Percentiles rank a stretch among this genome's conserved stretches.
These are phyloP conservation scores for Geococcyx californianus DNA, from an alignment of 2,113 vertebrate species.

Conservation along the genomic window DNA sequence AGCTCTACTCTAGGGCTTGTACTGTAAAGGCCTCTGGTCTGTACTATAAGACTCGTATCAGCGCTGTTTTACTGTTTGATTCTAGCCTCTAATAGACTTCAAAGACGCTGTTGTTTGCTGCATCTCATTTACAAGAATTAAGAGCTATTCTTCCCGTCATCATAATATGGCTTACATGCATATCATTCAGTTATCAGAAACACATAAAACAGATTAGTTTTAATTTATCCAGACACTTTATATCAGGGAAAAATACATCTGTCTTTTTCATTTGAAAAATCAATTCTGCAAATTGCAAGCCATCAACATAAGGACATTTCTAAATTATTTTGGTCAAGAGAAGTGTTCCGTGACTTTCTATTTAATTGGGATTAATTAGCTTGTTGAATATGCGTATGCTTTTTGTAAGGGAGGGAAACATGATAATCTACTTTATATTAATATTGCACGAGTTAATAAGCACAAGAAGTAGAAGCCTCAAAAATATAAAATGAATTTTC, in stretches of 20 bases:
- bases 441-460: neutral
- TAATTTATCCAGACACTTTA: constrained; percentile 33
- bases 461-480: neutral
- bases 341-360: constrained; percentile 42
- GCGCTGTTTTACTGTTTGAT: neutral
- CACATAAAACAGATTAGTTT: constrained; percentile 33
- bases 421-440: neutral
- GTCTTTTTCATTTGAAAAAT: constrained; percentile 14
- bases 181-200: constrained; percentile 34
- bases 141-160: neutral
- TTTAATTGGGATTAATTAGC: constrained; percentile 45
- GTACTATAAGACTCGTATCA: no score
- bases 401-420: neutral
- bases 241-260: constrained; percentile 2
- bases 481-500: neutral
- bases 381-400: neutral
- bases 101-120: neutral
- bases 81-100: neutral
- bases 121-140: constrained; percentile 42
- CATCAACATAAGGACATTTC: constrained; percentile 50
- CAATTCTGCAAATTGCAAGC: constrained; percentile 17
- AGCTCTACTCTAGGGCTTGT: no score
- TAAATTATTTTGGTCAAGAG: constrained; percentile 40
- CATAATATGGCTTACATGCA: neutral
- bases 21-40: no score